Evolutionary conservation across 2,888 invertebrate genomes (phyloP).

Genomic region (Mythimna ferrago): DNA sequence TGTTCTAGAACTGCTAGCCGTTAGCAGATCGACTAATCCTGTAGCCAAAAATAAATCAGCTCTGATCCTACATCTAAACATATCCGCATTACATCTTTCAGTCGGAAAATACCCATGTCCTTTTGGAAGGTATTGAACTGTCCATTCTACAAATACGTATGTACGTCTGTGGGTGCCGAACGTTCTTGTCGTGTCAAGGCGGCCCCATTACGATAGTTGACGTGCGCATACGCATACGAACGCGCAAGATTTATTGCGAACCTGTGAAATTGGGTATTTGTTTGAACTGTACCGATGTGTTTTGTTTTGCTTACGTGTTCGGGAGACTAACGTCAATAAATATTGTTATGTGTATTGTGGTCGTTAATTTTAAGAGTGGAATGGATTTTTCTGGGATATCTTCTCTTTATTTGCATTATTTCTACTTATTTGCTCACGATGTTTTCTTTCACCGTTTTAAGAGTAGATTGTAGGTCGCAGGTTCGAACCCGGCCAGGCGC

Average conservation of each 20-base stretch:
- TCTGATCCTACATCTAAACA: no score
- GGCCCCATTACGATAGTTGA: constrained; percentile 58
- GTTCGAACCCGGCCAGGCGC: no score
- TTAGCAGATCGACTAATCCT: no score
- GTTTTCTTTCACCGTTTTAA: no score
- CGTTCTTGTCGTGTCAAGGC: constrained; percentile 44
- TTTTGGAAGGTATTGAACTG: constrained; percentile 26
- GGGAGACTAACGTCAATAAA: constrained; percentile 1
- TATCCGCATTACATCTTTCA: constrained; percentile 6
- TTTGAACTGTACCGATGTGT: constrained; percentile 40
- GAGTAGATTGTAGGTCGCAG: no score
- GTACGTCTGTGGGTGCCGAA: constrained; percentile 18
- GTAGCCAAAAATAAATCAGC: no score
- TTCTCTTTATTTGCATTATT: not conserved
- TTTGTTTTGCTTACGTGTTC: constrained; percentile 30
- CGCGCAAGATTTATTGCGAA: constrained; percentile 56
- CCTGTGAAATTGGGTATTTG: constrained; percentile 50
- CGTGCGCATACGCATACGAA: constrained; percentile 56
- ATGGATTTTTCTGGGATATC: not conserved
- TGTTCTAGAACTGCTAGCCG: no score
- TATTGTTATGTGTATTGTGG: not conserved
- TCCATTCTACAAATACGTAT: constrained; percentile 51
- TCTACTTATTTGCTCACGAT: no score
- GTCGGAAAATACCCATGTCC: constrained; percentile 24
- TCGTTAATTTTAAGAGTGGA: not conserved